Base-by-base conservation (phyloP, 2,797 vertebrate species). In the Lerista edwardsae region DNA sequence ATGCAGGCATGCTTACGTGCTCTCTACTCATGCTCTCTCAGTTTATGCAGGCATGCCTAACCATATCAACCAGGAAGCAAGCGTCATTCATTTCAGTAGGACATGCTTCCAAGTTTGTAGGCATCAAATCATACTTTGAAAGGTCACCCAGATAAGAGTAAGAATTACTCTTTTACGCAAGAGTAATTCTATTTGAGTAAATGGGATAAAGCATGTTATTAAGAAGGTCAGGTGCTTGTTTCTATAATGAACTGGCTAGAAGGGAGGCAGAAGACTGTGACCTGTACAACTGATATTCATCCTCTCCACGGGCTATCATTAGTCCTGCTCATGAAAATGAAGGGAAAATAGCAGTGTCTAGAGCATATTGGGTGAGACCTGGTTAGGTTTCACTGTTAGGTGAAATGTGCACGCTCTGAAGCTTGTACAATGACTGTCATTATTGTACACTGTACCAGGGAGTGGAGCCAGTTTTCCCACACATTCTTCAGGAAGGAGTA, bases 121-220 rank as follows among this genome's bases (percentile, higher is more conserved):
- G 36, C 29, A 41, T 47, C n/a, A 73, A 73, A 27, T 44, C 10
- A 17, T 67, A 68, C 7, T 12, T 68, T 31, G 12, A 77, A 83
- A 69, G 64, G 62, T 83, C 73, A 75, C 74, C 44, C 57, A 83
- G 67, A 77, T 68, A 51, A 36, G n/a, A n/a, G n/a, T n/a, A n/a
- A n/a, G n/a, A n/a, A n/a, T n/a, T n/a, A 41, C 31, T 27, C 7
- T 34, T 67, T 68, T 44, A 57, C 19, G 74, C 47, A 31, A 76
- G 74, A 77, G 64, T 83, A 77, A 64, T 77, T 77, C 27, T 77
- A 31, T 69, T 76, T 31, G 34, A 69, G 74, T 83, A 68, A 77
- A 83, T 59, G 19, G 34, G 51, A 41, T 15, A 76, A 44, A 77
- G 51, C 64, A 68, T 83, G 64, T 65, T 83, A 83, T 83, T 83